Conservation (phyloP, 2,113 vertebrate species). For the rabbit (Oryctolagus cuniculus) region DNA sequence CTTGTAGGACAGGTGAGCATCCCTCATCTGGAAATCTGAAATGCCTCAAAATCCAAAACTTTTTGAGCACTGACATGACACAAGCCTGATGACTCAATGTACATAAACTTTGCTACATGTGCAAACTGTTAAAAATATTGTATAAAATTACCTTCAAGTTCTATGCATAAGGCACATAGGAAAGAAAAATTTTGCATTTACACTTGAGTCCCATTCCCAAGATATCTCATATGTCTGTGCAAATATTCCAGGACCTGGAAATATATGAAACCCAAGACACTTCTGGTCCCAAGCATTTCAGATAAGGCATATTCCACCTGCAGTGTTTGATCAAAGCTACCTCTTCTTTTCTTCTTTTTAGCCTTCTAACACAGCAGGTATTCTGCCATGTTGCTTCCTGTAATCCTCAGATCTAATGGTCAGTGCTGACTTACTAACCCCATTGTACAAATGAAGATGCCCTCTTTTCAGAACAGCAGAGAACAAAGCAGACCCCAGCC, state of each 20-base stretch:
- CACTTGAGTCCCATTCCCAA: background rate
- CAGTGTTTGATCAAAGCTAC: background rate
- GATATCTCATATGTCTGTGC: background rate
- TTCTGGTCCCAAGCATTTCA: background rate
- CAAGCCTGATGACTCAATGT: background rate
- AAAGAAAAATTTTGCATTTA: background rate
- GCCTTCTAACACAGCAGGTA: background rate
- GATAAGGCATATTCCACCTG: background rate
- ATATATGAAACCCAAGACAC: background rate
- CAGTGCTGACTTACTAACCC: background rate
- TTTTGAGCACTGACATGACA: background rate
- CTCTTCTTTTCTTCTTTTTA: fast-evolving
- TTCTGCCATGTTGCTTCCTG: background rate
- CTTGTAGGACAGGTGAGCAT: background rate
- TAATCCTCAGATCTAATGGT: background rate
- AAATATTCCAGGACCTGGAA: background rate
- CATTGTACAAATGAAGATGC: background rate
- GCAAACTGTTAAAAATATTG: background rate
- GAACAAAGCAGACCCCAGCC: background rate
- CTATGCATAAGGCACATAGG: background rate
- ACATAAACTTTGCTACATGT: too few relatives aligned
- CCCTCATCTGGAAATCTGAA: background rate
- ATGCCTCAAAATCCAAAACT: too few relatives aligned
- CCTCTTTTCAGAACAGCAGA: background rate
- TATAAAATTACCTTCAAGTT: background rate